Base-by-base conservation (phyloP, 2,113 vertebrate species). In the Acanthisitta chloris region DNA sequence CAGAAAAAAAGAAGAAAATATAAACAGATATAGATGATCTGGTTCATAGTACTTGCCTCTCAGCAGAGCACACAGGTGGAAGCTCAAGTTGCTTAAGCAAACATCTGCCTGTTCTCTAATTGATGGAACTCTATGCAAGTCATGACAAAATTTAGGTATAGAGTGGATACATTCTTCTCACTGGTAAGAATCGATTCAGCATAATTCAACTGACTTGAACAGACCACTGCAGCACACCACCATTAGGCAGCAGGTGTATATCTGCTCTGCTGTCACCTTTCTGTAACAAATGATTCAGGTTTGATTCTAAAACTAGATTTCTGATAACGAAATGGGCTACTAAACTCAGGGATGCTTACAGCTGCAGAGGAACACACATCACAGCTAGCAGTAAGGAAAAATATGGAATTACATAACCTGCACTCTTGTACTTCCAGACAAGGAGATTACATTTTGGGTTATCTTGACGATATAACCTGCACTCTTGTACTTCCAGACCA, bases 231-330 rank as follows among this genome's bases (percentile, higher is more conserved):
- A 90, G 52, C 31, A 58, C 17, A 70, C 2, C 19, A 24, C 15
- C 20, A 49, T 31, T 23, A 90, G 26, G 10, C 4, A 4, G 55
- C 21, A 73, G 49, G 31, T 3, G 2, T 7, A 17, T 20, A 88
- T 45, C 36, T 59, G 16, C 12, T 81, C n/a, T 70, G 66, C 36
- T n/a, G 29, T 9, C 33, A 86, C 51, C 12, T 61, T 49, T 33
- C 42, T 38, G 38, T 25, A 48, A 59, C n/a, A 78, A 73, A 86
- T 25, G 0, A 64, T 40, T 88, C 1, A 1, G 8, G 7, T 91
- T 88, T 66, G 33, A 55, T 81, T 81, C 57, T 48, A 57, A 67
- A 83, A 55, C 36, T 69, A 16, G 48, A 43, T 89, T 94, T 94
- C 65, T 90, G 57, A 51, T 54, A 52, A 78, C 10, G 19, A 51